Evolutionary conservation across 2,113 vertebrate species (phyloP).

Genomic region (Malurus alboscapulatus): DNA sequence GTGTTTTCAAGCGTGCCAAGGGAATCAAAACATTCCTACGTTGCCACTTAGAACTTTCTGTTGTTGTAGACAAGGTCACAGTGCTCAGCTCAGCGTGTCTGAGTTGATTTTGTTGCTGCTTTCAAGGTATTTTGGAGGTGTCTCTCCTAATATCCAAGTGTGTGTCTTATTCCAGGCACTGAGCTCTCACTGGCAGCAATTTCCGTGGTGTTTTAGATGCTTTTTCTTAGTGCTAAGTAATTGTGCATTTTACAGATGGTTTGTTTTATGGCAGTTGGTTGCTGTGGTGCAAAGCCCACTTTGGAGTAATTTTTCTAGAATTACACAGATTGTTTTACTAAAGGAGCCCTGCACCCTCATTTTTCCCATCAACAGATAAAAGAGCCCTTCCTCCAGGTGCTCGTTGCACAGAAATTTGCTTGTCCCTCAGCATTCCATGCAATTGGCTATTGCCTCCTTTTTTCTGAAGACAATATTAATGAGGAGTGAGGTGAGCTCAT

Average conservation of each 20-base stretch:
- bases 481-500: not conserved
- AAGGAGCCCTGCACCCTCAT: accelerated
- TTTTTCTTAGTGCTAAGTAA: not conserved
- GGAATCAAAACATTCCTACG: not conserved
- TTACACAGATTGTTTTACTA: not conserved
- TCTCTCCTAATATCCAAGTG: not conserved
- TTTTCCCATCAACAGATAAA: not conserved
- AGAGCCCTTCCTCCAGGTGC: not conserved
- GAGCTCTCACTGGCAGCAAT: not conserved
- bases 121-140: not conserved
- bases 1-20: not conserved
- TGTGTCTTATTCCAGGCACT: not conserved
- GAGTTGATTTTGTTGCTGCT: not conserved
- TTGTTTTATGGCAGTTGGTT: not conserved
- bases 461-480: not conserved
- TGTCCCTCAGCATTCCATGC: not conserved
- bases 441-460: not conserved
- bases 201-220: not conserved
- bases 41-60: not conserved
- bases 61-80: not conserved
- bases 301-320: not conserved
- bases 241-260: not conserved
- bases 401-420: not conserved
- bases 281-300: not conserved
- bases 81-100: not conserved